phyloP scores from a whole-genome alignment of 2,888 invertebrate genomes.

The Cheilosia variabilis region DNA sequence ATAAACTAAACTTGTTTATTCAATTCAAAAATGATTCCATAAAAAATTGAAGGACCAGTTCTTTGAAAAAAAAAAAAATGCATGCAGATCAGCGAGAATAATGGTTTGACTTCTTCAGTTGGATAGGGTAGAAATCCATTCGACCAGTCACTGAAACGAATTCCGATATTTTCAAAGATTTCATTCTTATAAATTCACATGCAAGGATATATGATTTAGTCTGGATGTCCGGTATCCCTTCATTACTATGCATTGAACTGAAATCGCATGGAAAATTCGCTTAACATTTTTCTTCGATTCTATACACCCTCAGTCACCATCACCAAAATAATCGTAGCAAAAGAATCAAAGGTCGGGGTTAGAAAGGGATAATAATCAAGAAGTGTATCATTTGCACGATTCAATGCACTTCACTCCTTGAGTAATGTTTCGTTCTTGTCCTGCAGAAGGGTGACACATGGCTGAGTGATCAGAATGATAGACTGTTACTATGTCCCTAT shows the following conservation, averaged over 20 bases:
- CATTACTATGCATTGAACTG: slow-evolving; percentile 80
- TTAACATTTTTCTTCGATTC: slow-evolving; percentile 66
- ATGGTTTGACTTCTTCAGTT: neutral
- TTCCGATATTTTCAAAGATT: slow-evolving; percentile 39
- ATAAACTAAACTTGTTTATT: no score
- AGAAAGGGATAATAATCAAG: slow-evolving; percentile 70
- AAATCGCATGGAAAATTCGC: slow-evolving; percentile 80
- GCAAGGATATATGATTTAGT: slow-evolving; percentile 49
- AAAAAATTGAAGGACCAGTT: neutral
- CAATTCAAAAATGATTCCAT: no score
- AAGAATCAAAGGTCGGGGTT: slow-evolving; percentile 11
- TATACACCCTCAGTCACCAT: slow-evolving; percentile 20
- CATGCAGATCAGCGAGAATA: neutral
- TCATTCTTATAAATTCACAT: slow-evolving; percentile 9
- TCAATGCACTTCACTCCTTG: slow-evolving; percentile 74
- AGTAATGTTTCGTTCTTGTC: slow-evolving; percentile 73
- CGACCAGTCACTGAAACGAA: slow-evolving; percentile 39
- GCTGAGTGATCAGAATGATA: slow-evolving; percentile 70
- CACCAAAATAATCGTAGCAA: neutral
- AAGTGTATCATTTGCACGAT: slow-evolving; percentile 74
- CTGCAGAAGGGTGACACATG: slow-evolving; percentile 74
- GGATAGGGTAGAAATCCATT: slow-evolving; percentile 14
- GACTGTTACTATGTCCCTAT: slow-evolving; percentile 42
- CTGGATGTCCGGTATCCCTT: slow-evolving; percentile 76
- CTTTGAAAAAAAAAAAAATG: neutral